phyloP scores from a whole-genome alignment of 2,797 vertebrate genomes.

The Ataeniobius toweri region DNA sequence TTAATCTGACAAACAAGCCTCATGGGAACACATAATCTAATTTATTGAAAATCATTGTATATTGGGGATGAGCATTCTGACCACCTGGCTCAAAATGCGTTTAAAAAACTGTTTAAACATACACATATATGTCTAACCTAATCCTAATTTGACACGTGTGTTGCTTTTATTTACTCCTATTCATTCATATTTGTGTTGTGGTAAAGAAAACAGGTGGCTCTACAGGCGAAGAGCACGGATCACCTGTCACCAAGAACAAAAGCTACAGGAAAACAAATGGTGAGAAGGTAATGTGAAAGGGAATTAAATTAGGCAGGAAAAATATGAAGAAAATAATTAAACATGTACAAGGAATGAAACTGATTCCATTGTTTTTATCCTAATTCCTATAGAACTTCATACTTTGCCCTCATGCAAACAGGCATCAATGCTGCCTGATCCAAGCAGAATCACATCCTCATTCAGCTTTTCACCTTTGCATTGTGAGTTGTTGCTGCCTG shows the following conservation, averaged over 20 bases:
- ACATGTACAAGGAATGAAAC: not conserved
- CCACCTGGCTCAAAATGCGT: no score
- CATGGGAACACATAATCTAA: no score
- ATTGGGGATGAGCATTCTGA: no score
- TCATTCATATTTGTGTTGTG: no score
- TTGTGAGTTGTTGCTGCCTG: slow-evolving; percentile 54
- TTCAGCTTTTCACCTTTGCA: slow-evolving; percentile 48
- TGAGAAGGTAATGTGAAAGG: not conserved
- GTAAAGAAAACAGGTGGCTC: not conserved
- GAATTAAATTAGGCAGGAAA: not conserved
- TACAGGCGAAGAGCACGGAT: not conserved
- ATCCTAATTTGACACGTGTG: no score
- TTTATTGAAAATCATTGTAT: not conserved
- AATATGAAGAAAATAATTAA: not conserved
- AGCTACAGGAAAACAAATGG: not conserved
- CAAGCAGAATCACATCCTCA: slow-evolving; percentile 34
- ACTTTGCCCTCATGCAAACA: not conserved
- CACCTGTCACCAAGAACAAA: not conserved
- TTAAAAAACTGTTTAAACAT: no score
- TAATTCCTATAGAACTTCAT: no score
- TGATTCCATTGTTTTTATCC: not conserved
- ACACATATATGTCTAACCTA: no score
- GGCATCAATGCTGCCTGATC: slow-evolving; percentile 23
- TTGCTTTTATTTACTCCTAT: no score
- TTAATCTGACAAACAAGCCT: no score